These are phyloP conservation scores for Aurelia aurita complex sp. Pacific DNA, from an alignment of 30 jellyfish, hydroid and myxozoan species.

Conservation along the genomic window DNA sequence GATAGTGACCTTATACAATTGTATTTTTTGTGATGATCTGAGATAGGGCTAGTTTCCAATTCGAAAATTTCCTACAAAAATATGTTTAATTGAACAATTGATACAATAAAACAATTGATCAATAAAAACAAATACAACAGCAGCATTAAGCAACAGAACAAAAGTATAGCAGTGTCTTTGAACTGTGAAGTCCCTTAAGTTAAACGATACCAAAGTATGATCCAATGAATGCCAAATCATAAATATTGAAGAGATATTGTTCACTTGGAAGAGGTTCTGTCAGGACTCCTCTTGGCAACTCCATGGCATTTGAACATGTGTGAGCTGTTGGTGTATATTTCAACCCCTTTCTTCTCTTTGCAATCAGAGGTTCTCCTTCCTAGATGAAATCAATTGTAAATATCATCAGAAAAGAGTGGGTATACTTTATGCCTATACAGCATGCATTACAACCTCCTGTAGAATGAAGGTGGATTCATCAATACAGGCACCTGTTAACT, in stretches of 20 bases:
- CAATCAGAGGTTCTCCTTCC: conserved; percentile 32
- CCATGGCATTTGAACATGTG: conserved; percentile 45
- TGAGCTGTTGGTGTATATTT: conserved; percentile 57
- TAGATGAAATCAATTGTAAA: conserved; percentile 9
- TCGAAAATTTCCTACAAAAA: too few relatives aligned
- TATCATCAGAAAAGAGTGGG: background rate
- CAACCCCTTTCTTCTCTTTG: conserved; percentile 38
- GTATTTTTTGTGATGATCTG: too few relatives aligned
- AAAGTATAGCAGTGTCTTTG: too few relatives aligned
- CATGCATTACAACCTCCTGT: too few relatives aligned
- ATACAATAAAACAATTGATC: too few relatives aligned
- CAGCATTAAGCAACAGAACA: too few relatives aligned
- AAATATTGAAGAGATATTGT: conserved; percentile 23
- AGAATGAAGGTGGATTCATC: too few relatives aligned
- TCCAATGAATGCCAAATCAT: conserved; percentile 41
- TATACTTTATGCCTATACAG: conserved; percentile 5
- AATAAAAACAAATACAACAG: too few relatives aligned
- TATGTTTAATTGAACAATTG: too few relatives aligned
- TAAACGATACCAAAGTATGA: conserved; percentile 34
- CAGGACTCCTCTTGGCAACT: conserved; percentile 58
- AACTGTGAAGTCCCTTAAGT: conserved; percentile 3
- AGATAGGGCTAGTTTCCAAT: too few relatives aligned
- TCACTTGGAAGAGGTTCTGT: conserved; percentile 34
- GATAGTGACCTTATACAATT: too few relatives aligned
- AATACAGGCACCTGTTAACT: too few relatives aligned